Percentiles rank a stretch among this genome's conserved stretches.
Evolutionary conservation across 2,113 vertebrate genomes (phyloP).

Genomic region (zebrafish (Danio rerio)): GRCz12tu NC_133185.1:35979501-35980000

Average conservation of each 20-base stretch:
- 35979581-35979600: slow-evolving; percentile 27
- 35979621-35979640: slow-evolving; percentile 3
- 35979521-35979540: slow-evolving; percentile 38
- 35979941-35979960: too few species aligned
- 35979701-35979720: slow-evolving; percentile 4
- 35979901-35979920: not conserved
- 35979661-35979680: slow-evolving; percentile 22
- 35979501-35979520: slow-evolving; percentile 6
- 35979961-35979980: too few species aligned
- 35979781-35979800: not conserved
- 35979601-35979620: slow-evolving; percentile 22
- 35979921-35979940: not conserved
- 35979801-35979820: not conserved
- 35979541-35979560: slow-evolving; percentile 50
- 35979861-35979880: not conserved
- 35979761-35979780: not conserved
- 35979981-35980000: too few species aligned
- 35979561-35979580: slow-evolving; percentile 48
- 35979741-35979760: slow-evolving; percentile 44
- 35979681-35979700: slow-evolving; percentile 16
- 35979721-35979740: slow-evolving; percentile 54
- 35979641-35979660: too few species aligned
- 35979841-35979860: too few species aligned
- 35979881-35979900: not conserved
- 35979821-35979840: not conserved